These are phyloP conservation scores for Cyprinodon diabolis DNA, from an alignment of 2,797 vertebrate genomes.

Conservation along the genomic window DNA sequence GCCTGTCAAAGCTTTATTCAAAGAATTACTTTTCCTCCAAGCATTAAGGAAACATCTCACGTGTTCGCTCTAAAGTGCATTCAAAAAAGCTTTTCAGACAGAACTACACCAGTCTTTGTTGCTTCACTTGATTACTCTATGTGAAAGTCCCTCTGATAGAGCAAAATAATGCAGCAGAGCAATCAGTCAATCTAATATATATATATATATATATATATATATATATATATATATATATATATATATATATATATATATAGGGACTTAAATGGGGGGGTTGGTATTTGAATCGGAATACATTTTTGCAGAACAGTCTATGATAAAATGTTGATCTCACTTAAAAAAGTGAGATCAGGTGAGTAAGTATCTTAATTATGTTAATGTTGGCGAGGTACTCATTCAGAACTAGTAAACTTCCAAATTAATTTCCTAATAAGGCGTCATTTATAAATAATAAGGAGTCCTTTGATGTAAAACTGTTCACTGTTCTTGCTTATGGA, in stretches of 20 bases:
- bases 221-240: no score
- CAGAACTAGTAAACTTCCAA: background rate
- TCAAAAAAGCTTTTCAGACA: conserved; percentile 38
- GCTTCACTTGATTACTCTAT: conserved; percentile 44
- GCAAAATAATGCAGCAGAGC: conserved; percentile 28
- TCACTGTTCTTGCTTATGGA: background rate
- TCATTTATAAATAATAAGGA: background rate
- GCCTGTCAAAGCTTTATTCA: conserved; percentile 38
- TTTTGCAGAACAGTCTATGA: no score
- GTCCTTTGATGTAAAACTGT: background rate
- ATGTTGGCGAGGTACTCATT: background rate
- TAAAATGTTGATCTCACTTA: no score
- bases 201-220: no score
- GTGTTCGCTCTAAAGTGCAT: conserved; percentile 39
- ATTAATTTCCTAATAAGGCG: background rate
- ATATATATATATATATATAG: no score
- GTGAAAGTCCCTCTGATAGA: conserved; percentile 44
- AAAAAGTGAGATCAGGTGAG: no score
- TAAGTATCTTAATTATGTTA: background rate
- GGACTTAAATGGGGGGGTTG: no score
- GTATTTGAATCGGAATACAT: no score
- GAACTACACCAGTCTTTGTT: conserved; percentile 28
- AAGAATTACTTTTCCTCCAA: conserved; percentile 33
- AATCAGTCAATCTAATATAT: background rate
- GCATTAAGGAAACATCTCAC: conserved; percentile 42